Evolutionary conservation across 2,797 vertebrate species (phyloP), one percentile per base, ranked within the genome.

Genomic region (Acanthis flammea): DNA sequence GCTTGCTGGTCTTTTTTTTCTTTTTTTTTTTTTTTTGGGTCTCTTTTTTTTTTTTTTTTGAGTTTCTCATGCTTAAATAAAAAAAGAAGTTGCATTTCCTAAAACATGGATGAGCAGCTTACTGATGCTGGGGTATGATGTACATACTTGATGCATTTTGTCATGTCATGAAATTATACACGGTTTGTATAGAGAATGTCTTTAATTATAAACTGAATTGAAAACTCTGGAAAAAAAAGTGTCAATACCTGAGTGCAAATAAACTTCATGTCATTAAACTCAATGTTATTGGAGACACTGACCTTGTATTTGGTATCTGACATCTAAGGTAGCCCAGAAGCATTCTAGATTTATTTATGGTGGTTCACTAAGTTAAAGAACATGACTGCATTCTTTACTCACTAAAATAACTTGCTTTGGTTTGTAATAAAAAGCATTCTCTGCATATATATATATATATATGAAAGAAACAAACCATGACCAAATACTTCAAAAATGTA

Each of bases 61-160:
- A 91, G 33, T 91, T 90, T 92, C 30, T 94, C 22, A 25, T 87
- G 37, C 60, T 80, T 93, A 73, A 90, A 66, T 79, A 79, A 85
- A 84, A 87, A 45, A 51, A 89, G 25, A 88, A 75, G 31, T 90
- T 89, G 70, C 51, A 6, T 90, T 92, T 91, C 67, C 48, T 71
- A 31, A 45, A 78, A 16, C 18, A 3, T 25, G 93, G 54, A 83
- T 58, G 50, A 88, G 61, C 80, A 94, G 82, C 84, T 92, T 89
- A 81, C 30, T 90, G 48, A 23, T 50, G 74, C 86, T 51, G 75
- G 89, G 84, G 91, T 85, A 17, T 74, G 81, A 87, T 88, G 85
- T 88, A 79, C 81, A 74, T 92, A 83, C 93, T 92, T 86, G 84
- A 76, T 95, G 94, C 89, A 93, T 96, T 92, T 95, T 90, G 83